phyloP scores from a whole-genome alignment of 2,797 vertebrate genomes.

The Cuculus canorus region DNA sequence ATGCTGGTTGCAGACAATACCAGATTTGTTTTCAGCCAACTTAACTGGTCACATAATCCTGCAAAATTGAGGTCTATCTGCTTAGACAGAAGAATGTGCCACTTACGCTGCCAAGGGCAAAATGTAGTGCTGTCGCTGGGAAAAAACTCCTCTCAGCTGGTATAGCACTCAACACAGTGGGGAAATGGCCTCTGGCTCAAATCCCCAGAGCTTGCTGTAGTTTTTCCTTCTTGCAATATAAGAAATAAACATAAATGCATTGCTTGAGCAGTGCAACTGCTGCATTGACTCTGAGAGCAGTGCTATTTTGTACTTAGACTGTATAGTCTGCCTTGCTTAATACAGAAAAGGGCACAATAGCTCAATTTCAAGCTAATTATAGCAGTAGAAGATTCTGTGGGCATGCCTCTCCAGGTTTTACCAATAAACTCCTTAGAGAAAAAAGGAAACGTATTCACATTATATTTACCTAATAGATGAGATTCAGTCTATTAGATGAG shows the following conservation, averaged over 20 bases:
- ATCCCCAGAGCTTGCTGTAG: background rate
- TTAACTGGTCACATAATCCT: background rate
- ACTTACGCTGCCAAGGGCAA: background rate
- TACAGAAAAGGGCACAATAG: constrained; percentile 23
- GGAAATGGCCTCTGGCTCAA: background rate
- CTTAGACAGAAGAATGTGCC: background rate
- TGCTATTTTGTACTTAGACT: background rate
- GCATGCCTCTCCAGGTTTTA: constrained; percentile 65
- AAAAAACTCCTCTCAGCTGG: background rate
- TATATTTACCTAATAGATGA: constrained; percentile 82
- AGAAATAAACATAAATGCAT: background rate
- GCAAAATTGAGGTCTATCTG: background rate
- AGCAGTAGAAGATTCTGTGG: constrained; percentile 56
- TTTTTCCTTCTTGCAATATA: background rate
- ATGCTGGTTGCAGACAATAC: background rate
- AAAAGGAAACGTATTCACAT: constrained; percentile 74
- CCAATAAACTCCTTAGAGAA: constrained; percentile 75
- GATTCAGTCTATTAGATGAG: constrained; percentile 79
- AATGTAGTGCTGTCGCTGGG: background rate
- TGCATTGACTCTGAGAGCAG: background rate
- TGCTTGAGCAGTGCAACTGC: background rate
- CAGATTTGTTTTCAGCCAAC: background rate
- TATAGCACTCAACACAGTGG: background rate
- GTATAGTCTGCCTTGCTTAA: constrained; percentile 40
- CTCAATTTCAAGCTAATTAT: constrained; percentile 71